Evolutionary conservation across 1,140 invertebrate genomes (phyloP).

Genomic region (Ceratitis capitata): DNA sequence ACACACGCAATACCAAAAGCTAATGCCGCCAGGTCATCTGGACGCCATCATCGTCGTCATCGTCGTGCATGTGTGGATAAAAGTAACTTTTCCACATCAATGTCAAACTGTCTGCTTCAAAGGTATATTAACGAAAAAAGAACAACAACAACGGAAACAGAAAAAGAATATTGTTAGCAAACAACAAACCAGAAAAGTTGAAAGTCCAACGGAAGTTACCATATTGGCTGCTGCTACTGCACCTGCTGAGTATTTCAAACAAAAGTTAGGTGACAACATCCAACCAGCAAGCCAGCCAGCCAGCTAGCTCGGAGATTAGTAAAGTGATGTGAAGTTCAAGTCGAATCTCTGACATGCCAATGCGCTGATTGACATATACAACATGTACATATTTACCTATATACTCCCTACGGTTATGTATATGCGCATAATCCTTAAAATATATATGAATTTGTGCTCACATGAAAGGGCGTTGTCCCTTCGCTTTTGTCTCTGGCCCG

Average conservation of each 20-base stretch:
- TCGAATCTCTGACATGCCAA: constrained; percentile 5
- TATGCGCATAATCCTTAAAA: not conserved
- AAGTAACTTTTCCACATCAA: constrained; percentile 61
- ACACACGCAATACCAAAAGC: constrained; percentile 41
- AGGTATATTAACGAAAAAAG: constrained; percentile 56
- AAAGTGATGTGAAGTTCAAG: constrained; percentile 22
- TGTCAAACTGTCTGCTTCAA: constrained; percentile 61
- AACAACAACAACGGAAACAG: not conserved
- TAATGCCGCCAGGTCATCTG: constrained; percentile 44
- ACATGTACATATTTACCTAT: not conserved
- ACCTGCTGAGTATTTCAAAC: not conserved
- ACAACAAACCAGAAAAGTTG: not conserved
- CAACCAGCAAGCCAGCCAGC: no score
- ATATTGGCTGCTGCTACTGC: not conserved
- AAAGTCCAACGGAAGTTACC: constrained; percentile 23
- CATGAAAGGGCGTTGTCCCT: not conserved
- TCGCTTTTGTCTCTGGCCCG: not conserved
- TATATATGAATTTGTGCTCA: not conserved
- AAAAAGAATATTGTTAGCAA: not conserved
- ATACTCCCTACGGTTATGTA: not conserved
- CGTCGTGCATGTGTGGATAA: constrained; percentile 47
- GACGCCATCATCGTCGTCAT: constrained; percentile 4
- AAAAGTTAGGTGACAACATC: not conserved
- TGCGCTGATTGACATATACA: not conserved
- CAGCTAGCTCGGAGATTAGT: not conserved